Base-by-base conservation (phyloP, 2,888 invertebrate species). In the Ormyrus nitidulus region DNA sequence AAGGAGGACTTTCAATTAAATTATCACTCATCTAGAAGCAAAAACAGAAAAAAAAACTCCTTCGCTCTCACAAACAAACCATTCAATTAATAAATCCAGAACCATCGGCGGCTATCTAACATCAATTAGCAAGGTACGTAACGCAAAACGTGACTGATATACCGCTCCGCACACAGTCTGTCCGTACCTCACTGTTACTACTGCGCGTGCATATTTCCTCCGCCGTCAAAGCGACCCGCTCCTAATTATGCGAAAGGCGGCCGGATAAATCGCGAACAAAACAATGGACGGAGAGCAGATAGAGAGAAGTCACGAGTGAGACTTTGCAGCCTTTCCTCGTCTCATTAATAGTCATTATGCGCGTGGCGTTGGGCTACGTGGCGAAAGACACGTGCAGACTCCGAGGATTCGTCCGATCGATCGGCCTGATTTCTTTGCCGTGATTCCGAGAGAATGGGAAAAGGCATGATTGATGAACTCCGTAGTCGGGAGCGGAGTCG, bases 161-260 rank as follows among this genome's bases (percentile, higher is more conserved):
- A 70, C 48, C 19, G 75, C 66, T 49, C 34, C 34, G 34, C 34
- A 2, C 34, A 64, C 19, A 64, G 54, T 49, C n/a, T 66, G 19
- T 7, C n/a, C 51, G 61, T 19, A n/a, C 49, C 65, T 10, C 19
- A 6, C 48, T 4, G 2, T 53, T 2, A 44, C 11, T 34, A 34
- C 34, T 34, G 53, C 61, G 68, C 53, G 51, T 51, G 9, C 34
- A 13, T 9, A 44, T 73, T 53, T 54, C 46, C 54, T 54, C 9
- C n/a, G 54, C 48, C 65, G 49, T 65, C 65, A 65, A 74, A 61
- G 34, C 69, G 68, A 13, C 69, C 69, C 76, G 76, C 61, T 76
- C 13, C 62, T 76, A 76, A 76, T 76, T 76, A 34, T 34, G 54
- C 59, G 64, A 74, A 74, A 66, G 19, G 34, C 53, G 51, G 34